These are phyloP conservation scores for Thereva nobilitata DNA, from an alignment of 2,888 invertebrate genomes.

Conservation along the genomic window DNA sequence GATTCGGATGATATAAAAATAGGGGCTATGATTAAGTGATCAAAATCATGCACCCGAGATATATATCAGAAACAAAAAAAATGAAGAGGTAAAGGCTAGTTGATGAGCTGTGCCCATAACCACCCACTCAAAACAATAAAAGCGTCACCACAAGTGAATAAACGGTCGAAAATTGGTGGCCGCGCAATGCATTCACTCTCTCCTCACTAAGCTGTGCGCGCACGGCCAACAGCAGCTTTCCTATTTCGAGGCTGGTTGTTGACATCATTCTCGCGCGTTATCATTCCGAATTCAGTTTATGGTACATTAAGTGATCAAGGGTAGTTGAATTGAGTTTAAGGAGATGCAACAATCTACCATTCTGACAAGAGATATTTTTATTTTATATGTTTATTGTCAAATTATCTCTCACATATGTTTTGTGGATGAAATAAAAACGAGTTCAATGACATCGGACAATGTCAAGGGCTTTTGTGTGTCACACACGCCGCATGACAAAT, in stretches of 20 bases:
- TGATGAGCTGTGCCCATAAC: slow-evolving; percentile 32
- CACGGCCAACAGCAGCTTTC: neutral
- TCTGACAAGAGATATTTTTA: neutral
- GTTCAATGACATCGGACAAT: slow-evolving; percentile 25
- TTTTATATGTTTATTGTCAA: neutral
- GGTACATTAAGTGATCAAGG: slow-evolving; percentile 31
- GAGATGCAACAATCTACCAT: neutral
- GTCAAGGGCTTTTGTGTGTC: slow-evolving; percentile 16
- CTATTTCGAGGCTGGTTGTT: slow-evolving; percentile 31
- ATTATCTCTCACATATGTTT: neutral
- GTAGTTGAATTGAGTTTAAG: slow-evolving; percentile 15
- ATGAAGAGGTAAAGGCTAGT: neutral
- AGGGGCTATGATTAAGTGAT: too few species aligned
- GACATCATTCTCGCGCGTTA: slow-evolving; percentile 26
- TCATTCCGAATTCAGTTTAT: slow-evolving; percentile 20
- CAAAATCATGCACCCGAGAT: too few species aligned
- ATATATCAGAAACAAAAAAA: too few species aligned
- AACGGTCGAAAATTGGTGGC: slow-evolving; percentile 31
- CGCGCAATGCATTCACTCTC: too few species aligned
- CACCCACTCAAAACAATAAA: slow-evolving; percentile 35
- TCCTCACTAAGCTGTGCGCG: too few species aligned
- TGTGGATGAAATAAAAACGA: slow-evolving; percentile 8
- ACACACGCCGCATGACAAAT: slow-evolving; percentile 5
- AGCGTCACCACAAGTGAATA: slow-evolving; percentile 35
- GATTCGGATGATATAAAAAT: too few species aligned